A percentile compares a stretch with the other conserved stretches of the same genome.
Evolutionary conservation across 1,140 invertebrate genomes (phyloP).

Genomic region (Hestina assimilis): DNA sequence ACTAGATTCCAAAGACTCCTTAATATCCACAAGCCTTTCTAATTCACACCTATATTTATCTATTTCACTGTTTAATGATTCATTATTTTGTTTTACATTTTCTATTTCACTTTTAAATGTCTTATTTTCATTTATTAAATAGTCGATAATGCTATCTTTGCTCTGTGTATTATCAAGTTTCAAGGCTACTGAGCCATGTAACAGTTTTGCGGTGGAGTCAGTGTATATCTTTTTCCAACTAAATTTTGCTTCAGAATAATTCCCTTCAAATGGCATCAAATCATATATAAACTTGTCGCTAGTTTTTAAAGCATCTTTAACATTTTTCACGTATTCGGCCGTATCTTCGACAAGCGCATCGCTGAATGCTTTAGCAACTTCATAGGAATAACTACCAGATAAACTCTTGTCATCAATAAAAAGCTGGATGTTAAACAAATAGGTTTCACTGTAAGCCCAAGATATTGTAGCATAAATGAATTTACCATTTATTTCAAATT

Average conservation of each 20-base stretch:
- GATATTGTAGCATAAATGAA: conserved; percentile 40
- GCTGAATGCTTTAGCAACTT: conserved; percentile 35
- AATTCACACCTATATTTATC: conserved; percentile 45
- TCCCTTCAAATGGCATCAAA: conserved; percentile 24
- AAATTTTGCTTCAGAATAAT: conserved; percentile 36
- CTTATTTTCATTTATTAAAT: conserved; percentile 46
- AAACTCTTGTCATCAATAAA: conserved; percentile 41
- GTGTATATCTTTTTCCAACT: conserved; percentile 52
- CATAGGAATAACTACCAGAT: conserved; percentile 46
- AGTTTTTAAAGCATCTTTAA: conserved; percentile 36
- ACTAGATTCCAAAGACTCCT: conserved; percentile 46
- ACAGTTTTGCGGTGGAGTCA: conserved; percentile 29
- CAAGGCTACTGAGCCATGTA: conserved; percentile 50
- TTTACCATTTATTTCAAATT: conserved; percentile 39
- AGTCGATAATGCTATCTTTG: conserved; percentile 50
- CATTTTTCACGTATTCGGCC: conserved; percentile 40
- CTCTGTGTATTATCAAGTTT: conserved; percentile 27
- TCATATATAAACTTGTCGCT: conserved; percentile 37
- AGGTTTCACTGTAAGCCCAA: conserved; percentile 40
- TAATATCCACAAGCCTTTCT: conserved; percentile 44
- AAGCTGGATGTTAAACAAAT: conserved; percentile 51
- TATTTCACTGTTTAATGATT: conserved; percentile 38
- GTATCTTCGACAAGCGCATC: conserved; percentile 41
- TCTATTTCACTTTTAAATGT: conserved; percentile 32
- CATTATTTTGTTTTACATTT: conserved; percentile 27